Evolutionary conservation across 2,888 invertebrate genomes (phyloP).

Genomic region (Parapristionchus giblindavisi): DNA sequence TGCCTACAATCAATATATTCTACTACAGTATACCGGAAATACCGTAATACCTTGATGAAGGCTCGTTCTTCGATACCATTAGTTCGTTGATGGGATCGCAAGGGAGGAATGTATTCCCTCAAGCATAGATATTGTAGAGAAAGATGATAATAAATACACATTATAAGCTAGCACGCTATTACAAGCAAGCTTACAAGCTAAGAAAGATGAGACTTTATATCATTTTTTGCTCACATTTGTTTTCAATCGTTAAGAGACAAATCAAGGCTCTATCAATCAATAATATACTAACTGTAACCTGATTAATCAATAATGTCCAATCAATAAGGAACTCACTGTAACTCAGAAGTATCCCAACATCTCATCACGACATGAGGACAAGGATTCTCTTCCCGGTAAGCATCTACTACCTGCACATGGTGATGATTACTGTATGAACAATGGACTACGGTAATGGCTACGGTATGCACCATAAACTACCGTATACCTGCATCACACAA

Average conservation of each 20-base stretch:
- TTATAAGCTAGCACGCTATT: too few species aligned
- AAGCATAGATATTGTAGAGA: too few species aligned
- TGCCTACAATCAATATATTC: background rate
- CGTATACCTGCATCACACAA: background rate
- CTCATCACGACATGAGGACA: background rate
- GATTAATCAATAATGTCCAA: too few species aligned
- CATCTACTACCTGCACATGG: background rate
- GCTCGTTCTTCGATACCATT: background rate
- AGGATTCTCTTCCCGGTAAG: background rate
- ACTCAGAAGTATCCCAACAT: slow-evolving; percentile 12
- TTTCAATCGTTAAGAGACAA: too few species aligned
- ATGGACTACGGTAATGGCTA: background rate
- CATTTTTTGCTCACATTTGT: too few species aligned
- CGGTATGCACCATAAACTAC: background rate
- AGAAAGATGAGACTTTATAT: too few species aligned
- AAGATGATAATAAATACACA: too few species aligned
- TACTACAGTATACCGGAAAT: background rate
- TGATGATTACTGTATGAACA: background rate
- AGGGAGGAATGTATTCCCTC: background rate
- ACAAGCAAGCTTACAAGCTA: too few species aligned
- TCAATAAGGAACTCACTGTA: slow-evolving; percentile 3
- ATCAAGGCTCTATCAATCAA: too few species aligned
- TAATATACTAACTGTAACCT: too few species aligned
- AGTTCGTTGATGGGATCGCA: background rate
- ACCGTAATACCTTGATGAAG: background rate